Conservation (phyloP, 2,797 vertebrate genomes). For the Enteromius anoplus region DNA sequence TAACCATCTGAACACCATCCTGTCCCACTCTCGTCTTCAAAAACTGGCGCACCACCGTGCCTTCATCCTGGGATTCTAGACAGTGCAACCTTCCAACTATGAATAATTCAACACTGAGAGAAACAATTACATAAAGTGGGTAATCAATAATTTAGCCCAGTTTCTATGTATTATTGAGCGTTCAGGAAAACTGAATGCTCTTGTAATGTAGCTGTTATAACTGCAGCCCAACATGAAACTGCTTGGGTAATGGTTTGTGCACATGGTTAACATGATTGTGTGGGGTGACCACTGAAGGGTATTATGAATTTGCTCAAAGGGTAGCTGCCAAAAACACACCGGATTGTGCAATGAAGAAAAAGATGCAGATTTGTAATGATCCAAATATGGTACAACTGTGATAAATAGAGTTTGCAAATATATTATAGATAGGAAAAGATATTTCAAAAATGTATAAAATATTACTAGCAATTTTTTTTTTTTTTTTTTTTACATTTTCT, state of each 20-base stretch:
- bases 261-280: constrained; percentile 28
- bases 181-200: constrained; percentile 59
- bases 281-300: constrained; percentile 29
- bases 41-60: neutral
- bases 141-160: constrained; percentile 70
- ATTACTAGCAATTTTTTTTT: neutral
- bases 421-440: too few species aligned
- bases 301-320: constrained; percentile 9
- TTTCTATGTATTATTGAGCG: constrained; percentile 65
- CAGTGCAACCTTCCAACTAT: constrained; percentile 47
- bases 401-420: too few species aligned
- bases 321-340: neutral
- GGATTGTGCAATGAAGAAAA: neutral
- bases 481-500: neutral
- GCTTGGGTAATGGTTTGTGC: constrained; percentile 32
- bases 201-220: constrained; percentile 62
- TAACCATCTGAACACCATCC: neutral
- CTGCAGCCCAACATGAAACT: constrained; percentile 52
- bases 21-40: neutral
- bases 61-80: constrained; percentile 13
- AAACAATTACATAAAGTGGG: constrained; percentile 60
- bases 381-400: neutral
- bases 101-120: constrained; percentile 68
- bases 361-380: neutral
- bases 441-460: neutral